Evolutionary conservation across 30 jellyfish, hydroid and myxozoan species (phyloP).

Genomic region (Chrysaora quinquecirrha): DNA sequence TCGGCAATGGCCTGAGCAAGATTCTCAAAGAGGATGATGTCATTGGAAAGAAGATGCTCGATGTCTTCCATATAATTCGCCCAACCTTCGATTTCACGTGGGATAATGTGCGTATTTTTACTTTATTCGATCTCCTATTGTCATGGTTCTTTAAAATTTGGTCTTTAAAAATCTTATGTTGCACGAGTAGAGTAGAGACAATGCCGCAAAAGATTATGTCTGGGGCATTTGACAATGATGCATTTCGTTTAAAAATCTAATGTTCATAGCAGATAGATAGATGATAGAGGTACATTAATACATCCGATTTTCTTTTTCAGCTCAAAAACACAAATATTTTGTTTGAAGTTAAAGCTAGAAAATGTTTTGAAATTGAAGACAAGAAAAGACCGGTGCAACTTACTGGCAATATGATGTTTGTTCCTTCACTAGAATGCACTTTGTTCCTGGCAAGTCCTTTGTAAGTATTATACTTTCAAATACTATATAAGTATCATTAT

Average conservation of each 20-base stretch:
- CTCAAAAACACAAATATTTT: constrained; percentile 53
- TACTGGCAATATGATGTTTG: neutral
- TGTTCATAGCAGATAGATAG: no score
- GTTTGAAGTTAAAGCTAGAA: constrained; percentile 42
- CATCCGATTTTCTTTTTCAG: neutral
- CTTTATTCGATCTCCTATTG: neutral
- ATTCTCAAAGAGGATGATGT: constrained; percentile 16
- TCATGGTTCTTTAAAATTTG: neutral
- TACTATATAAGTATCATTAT: no score
- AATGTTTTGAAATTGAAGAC: neutral
- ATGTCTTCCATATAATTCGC: constrained; percentile 61
- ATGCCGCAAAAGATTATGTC: no score
- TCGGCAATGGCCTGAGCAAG: constrained; percentile 53
- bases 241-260: no score
- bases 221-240: no score
- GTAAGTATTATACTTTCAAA: neutral
- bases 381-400: neutral
- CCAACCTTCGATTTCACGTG: constrained; percentile 66
- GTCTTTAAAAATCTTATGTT: no score
- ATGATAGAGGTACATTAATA: neutral
- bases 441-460: neutral
- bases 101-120: constrained; percentile 42
- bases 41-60: constrained; percentile 33
- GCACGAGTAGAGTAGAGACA: no score
- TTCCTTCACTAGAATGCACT: neutral